Evolutionary conservation across 2,888 invertebrate species (phyloP).

Genomic region (Biston betularia): DNA sequence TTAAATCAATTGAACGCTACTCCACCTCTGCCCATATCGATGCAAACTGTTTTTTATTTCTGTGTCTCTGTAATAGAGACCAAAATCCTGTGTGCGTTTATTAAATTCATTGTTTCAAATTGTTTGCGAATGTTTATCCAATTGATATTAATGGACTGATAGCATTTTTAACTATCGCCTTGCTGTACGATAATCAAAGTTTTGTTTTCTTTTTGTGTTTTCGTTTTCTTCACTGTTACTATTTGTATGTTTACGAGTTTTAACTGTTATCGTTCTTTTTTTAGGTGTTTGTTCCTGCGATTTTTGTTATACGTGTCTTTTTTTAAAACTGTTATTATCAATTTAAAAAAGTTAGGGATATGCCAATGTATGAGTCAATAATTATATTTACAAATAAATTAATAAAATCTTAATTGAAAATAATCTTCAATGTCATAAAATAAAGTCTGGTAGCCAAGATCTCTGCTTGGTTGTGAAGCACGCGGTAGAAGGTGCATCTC

Average conservation of each 20-base stretch:
- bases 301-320: neutral
- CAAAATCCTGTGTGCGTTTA: neutral
- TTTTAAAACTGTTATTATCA: neutral
- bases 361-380: too few relatives aligned
- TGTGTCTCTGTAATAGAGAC: neutral
- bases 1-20: slow-evolving; percentile 31
- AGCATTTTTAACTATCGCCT: slow-evolving; percentile 23
- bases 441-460: too few relatives aligned
- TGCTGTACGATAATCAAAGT: neutral
- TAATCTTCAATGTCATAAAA: too few relatives aligned
- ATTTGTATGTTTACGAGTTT: neutral
- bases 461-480: too few relatives aligned
- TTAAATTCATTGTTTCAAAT: slow-evolving; percentile 26
- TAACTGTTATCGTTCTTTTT: neutral
- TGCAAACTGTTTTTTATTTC: slow-evolving; percentile 1
- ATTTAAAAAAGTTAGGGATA: too few relatives aligned
- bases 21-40: slow-evolving; percentile 3
- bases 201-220: slow-evolving; percentile 9
- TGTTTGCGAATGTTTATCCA: slow-evolving; percentile 26
- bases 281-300: neutral
- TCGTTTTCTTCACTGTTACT: neutral
- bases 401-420: too few relatives aligned
- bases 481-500: too few relatives aligned
- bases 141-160: slow-evolving; percentile 33
- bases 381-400: too few relatives aligned